A percentile compares a stretch with the other conserved stretches of the same genome.
phyloP scores from a whole-genome alignment of 35 echinoderm and acorn worm species.

The Amphiura filiformis region DNA sequence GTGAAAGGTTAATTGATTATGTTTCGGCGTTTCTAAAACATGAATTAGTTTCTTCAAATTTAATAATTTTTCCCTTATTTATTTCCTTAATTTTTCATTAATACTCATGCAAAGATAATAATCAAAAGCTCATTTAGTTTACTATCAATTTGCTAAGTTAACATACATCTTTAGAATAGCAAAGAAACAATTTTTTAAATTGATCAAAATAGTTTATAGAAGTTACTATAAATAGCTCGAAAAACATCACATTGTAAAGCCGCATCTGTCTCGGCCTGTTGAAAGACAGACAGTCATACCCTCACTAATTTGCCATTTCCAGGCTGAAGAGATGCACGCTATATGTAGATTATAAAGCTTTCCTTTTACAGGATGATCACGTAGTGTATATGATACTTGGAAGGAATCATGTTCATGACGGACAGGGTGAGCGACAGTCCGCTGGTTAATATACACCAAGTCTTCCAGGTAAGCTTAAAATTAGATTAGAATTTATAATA shows the following conservation, averaged over 20 bases:
- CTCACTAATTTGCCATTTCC: neutral
- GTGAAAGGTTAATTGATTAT: neutral
- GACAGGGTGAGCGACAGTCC: conserved; percentile 60
- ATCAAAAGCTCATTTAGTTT: no score
- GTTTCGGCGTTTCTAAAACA: neutral
- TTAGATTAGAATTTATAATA: no score
- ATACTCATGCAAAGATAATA: no score
- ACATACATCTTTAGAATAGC: no score
- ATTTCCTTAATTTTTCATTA: no score
- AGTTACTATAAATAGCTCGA: neutral
- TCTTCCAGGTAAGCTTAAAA: conserved; percentile 84
- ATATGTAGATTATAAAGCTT: neutral
- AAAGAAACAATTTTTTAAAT: no score
- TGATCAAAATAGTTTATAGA: no score
- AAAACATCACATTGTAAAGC: no score
- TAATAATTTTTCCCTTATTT: no score
- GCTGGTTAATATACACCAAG: conserved; percentile 59
- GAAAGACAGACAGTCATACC: neutral
- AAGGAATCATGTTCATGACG: conserved; percentile 51
- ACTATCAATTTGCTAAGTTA: no score
- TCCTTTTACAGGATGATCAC: conserved; percentile 56
- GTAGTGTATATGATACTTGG: conserved; percentile 4
- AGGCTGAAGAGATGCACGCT: neutral
- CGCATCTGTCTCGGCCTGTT: neutral
- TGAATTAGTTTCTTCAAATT: no score